Conservation (phyloP, 2,113 vertebrate species). For the Rhizomys pruinosus region DNA sequence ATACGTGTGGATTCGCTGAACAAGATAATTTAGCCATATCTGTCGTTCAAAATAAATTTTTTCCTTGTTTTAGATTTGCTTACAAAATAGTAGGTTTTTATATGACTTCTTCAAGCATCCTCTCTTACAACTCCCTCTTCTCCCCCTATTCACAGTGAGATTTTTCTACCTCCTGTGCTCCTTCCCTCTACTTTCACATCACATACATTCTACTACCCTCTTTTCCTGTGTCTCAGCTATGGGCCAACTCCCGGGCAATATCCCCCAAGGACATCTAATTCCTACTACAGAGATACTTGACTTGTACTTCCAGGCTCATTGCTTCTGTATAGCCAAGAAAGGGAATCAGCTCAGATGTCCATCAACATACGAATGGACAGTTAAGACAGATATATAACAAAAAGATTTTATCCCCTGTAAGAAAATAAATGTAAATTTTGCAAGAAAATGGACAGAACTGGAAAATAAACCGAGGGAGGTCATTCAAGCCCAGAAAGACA, state of each 20-base stretch:
- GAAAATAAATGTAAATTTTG: not conserved
- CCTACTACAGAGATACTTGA: rapidly evolving
- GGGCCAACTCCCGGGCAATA: too few species aligned
- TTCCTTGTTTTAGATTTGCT: not conserved
- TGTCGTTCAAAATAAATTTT: not conserved
- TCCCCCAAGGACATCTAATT: not conserved
- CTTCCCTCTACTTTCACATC: too few species aligned
- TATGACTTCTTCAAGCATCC: not conserved
- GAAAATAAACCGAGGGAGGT: not conserved
- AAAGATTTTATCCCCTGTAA: not conserved
- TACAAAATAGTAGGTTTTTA: not conserved
- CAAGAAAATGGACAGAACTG: not conserved
- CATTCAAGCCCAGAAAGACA: not conserved
- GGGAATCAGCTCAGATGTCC: not conserved
- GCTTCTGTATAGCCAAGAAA: too few species aligned
- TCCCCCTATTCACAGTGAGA: too few species aligned
- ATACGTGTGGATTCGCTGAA: not conserved
- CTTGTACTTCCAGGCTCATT: not conserved
- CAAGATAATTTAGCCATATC: not conserved
- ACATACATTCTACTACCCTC: not conserved
- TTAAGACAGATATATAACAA: not conserved
- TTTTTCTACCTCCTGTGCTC: not conserved
- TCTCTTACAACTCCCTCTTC: not conserved
- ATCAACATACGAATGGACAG: not conserved
- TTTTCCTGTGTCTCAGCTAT: not conserved